These are phyloP conservation scores for Whitmania pigra DNA, from an alignment of 1,140 invertebrate species.

Conservation along the genomic window DNA sequence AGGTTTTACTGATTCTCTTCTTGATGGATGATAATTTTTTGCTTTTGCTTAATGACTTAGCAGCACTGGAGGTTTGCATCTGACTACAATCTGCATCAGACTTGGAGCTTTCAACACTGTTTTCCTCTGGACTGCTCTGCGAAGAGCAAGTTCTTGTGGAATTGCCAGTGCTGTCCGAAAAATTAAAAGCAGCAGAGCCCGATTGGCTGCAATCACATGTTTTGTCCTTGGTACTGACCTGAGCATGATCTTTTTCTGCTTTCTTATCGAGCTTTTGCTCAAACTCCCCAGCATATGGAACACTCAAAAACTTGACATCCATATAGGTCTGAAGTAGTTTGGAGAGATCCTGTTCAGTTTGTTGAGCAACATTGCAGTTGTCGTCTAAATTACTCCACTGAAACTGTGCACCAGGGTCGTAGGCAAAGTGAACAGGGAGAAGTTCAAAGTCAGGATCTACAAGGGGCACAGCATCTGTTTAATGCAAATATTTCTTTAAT, in stretches of 20 bases:
- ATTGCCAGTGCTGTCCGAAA: constrained; percentile 5
- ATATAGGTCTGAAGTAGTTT: constrained; percentile 11
- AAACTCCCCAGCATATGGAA: constrained; percentile 1
- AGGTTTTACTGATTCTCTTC: constrained; percentile 4
- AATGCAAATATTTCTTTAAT: constrained; percentile 19
- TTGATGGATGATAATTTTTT: constrained; percentile 5
- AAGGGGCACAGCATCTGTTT: constrained; percentile 54
- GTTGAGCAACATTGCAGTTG: constrained; percentile 2
- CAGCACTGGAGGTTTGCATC: neutral
- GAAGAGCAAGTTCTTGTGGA: neutral
- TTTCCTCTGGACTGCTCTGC: neutral
- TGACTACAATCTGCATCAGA: neutral
- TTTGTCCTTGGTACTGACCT: too few species aligned
- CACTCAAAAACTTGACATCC: constrained; percentile 11
- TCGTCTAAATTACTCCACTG: constrained; percentile 46
- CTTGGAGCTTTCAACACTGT: neutral
- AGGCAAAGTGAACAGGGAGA: constrained; percentile 64
- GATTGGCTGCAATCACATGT: too few species aligned
- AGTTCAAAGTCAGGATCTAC: constrained; percentile 59
- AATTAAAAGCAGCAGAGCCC: neutral
- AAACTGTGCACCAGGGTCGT: constrained; percentile 63
- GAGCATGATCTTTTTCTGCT: too few species aligned
- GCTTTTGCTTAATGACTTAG: constrained; percentile 5
- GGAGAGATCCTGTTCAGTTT: neutral
- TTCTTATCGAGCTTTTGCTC: neutral